Base-by-base conservation (phyloP, 2,888 invertebrate genomes). In the Cistogaster globosa region DNA sequence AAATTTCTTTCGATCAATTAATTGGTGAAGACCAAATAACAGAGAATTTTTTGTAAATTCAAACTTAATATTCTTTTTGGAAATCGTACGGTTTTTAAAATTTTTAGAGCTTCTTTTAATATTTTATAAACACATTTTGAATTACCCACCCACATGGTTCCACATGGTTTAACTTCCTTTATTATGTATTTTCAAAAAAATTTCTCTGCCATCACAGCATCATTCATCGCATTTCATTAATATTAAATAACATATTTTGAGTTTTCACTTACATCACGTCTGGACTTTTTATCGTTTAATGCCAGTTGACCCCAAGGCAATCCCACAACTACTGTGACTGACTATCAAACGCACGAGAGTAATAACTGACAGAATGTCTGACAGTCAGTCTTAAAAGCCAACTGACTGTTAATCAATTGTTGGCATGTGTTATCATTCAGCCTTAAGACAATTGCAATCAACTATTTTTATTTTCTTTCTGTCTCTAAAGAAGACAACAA, bases 281-380 rank as follows among this genome's bases (percentile, higher is more conserved):
- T 82, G 69, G 76, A 69, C 62, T 53, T 71, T 42, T 65, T 55
- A 76, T 69, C 69, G 63, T 76, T 82, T 83, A 77, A 71, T 67
- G 58, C 51, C 76, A 77, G 42, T 71, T 77, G 76, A 76, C 71
- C 82, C 51, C 62, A 53, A 60, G 65, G 71, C 76, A 45, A 65
- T 20, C 6, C 26, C 9, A 42, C 42, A 42, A 51, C 26, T 42
- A 76, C 63, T 48, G 16, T 38, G 32, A 32, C 16, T 45, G 65
- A 62, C 57, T 16, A 16, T 1, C 14, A 68, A 14, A 26, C 14
- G 16, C 32, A 38, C 22, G 20, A 53, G 22, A 16, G 57, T 16
- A 11, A 65, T 57, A 62, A 57, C 63, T 57, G 79, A 69, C 51
- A 80, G 26, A 53, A 11, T 51, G 26, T 58, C 53, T 68, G 67